Evolutionary conservation across 2,797 vertebrate genomes (phyloP), one percentile per base, ranked within the genome.

Genomic region (Nannoperca obscura): DNA sequence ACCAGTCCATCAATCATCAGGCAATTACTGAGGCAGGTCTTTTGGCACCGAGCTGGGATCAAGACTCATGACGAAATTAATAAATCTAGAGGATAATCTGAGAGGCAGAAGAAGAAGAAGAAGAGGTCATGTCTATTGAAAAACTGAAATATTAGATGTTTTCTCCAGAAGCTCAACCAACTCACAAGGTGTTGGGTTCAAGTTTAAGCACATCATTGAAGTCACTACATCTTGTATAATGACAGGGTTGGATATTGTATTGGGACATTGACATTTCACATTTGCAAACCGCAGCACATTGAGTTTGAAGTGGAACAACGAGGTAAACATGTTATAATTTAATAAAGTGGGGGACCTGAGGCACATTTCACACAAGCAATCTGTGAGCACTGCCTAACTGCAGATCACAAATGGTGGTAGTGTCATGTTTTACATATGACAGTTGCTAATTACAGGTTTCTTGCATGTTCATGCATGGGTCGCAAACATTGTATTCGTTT

Each of bases 1-100:
- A 74, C 62, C 61, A 68, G 75, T 74, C 86, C 71, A 90, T 91
- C 84, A 88, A 85, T 92, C 90, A 90, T 83, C 72, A 36, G 81
- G 84, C 81, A 89, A 88, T 91, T 88, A 89, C 81, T 40, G 81
- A 85, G 72, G 76, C 74, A 64, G 10, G 80, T 74, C 59, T 86
- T 78, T 86, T 83, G 85, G 82, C 71, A 65, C 81, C 24, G 81
- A 78, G 85, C 71, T 76, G 70, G 52, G 76, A 85, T 83, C 50
- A 76, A 74, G 82, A 77, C 58, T 71, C 64, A 70, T 40, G 47
- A 75, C 71, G 72, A 86, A 78, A 84, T 81, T 38, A 68, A 81
- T 74, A 85, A 81, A 84, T 77, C 71, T 67, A 38, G 47, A 74
- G 54, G 62, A 80, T 70, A 64, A 77, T 75, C 52, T 63, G 53